Evolutionary conservation across 1,140 invertebrate species (phyloP).

Genomic region (Bombyx mandarina): DNA sequence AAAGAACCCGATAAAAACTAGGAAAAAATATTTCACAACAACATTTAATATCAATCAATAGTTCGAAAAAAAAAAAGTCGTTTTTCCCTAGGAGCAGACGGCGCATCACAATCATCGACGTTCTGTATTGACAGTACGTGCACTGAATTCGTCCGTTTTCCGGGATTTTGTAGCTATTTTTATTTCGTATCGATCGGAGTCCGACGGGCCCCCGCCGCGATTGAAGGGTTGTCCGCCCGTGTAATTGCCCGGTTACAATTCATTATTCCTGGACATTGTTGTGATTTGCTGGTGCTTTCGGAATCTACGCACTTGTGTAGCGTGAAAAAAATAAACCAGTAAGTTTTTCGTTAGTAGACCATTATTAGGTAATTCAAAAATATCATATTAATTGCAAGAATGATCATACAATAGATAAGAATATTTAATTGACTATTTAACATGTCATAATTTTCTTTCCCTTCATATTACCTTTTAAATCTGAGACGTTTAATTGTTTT

Average conservation of each 20-base stretch:
- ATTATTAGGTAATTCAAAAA: too few relatives aligned
- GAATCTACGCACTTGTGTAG: too few relatives aligned
- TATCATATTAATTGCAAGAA: too few relatives aligned
- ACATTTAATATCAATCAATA: conserved; percentile 59
- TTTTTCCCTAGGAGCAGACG: conserved; percentile 30
- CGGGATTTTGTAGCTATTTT: conserved; percentile 62
- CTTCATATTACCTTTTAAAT: too few relatives aligned
- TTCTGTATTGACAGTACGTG: conserved; percentile 66
- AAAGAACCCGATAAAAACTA: too few relatives aligned
- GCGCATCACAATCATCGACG: conserved; percentile 62
- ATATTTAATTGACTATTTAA: too few relatives aligned
- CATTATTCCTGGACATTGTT: conserved; percentile 39
- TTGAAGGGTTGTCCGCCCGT: conserved; percentile 59
- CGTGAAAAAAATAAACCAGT: too few relatives aligned
- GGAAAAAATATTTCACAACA: neutral
- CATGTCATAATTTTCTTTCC: too few relatives aligned
- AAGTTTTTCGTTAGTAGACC: too few relatives aligned
- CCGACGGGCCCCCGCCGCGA: conserved; percentile 32
- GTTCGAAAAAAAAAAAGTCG: conserved; percentile 34
- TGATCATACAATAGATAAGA: too few relatives aligned
- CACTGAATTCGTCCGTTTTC: conserved; percentile 53
- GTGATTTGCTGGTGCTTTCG: conserved; percentile 1
- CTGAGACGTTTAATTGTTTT: too few relatives aligned
- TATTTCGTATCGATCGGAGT: conserved; percentile 51
- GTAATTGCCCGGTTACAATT: conserved; percentile 66